Percentiles rank a stretch among this genome's conserved stretches.
phyloP scores from a whole-genome alignment of 1,140 invertebrate genomes.

The Anastrepha obliqua region DNA sequence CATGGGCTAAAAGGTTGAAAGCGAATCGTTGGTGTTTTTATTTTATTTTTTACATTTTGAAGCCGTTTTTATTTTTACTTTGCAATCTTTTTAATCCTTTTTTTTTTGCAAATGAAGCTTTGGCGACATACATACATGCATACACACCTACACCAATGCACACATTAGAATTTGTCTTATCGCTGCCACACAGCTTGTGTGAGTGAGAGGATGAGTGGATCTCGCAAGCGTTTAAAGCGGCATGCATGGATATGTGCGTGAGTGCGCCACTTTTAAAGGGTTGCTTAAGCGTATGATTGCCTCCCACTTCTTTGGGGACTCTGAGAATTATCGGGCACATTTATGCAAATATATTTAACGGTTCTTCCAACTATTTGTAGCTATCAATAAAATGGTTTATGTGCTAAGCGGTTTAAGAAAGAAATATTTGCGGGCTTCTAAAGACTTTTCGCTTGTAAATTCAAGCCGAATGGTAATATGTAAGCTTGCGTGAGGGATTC shows the following conservation, averaged over 20 bases:
- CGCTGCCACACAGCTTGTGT: not conserved
- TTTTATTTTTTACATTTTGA: slow-evolving; percentile 47
- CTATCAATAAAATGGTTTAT: not conserved
- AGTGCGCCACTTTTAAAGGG: not conserved
- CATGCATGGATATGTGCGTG: not conserved
- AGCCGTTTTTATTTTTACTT: slow-evolving; percentile 33
- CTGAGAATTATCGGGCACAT: not conserved
- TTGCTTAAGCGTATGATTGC: slow-evolving; percentile 11
- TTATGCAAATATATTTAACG: slow-evolving; percentile 8
- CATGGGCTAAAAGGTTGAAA: slow-evolving; percentile 46
- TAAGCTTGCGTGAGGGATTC: too few species aligned
- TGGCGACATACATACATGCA: not conserved
- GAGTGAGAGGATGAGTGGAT: not conserved
- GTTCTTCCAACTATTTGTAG: not conserved
- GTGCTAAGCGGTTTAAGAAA: not conserved
- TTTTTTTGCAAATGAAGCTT: slow-evolving; percentile 27
- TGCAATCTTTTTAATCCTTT: not conserved
- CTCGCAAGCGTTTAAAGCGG: not conserved
- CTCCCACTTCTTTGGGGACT: not conserved
- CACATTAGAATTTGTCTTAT: slow-evolving; percentile 23
- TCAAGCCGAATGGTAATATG: too few species aligned
- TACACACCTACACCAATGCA: not conserved
- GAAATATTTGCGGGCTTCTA: too few species aligned
- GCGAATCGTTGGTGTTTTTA: slow-evolving; percentile 24
- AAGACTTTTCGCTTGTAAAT: too few species aligned